A percentile compares a stretch with the other conserved stretches of the same genome.
These are phyloP conservation scores for Engraulis encrasicolus DNA, from an alignment of 2,113 vertebrate species.

Conservation along the genomic window DNA sequence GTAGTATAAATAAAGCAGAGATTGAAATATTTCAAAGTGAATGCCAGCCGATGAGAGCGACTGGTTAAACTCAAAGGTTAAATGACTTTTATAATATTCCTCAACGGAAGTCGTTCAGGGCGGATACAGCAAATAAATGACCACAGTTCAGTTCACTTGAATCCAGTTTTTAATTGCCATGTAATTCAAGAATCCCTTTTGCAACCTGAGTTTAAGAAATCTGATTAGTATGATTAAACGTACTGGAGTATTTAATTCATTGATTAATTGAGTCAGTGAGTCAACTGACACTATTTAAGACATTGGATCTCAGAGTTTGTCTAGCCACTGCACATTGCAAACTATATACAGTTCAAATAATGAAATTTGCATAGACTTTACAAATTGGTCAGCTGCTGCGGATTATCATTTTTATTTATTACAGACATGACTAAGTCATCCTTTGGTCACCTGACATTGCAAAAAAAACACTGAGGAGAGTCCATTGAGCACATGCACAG, in stretches of 20 bases:
- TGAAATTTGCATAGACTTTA: neutral
- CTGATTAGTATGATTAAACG: too few species aligned
- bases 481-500: neutral
- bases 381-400: too few species aligned
- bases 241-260: too few species aligned
- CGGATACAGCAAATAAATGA: too few species aligned
- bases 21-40: neutral
- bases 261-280: too few species aligned
- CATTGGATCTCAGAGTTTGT: neutral
- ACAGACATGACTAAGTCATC: neutral
- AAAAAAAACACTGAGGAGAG: neutral
- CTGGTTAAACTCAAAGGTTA: neutral
- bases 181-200: too few species aligned
- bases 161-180: too few species aligned
- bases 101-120: too few species aligned
- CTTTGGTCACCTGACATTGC: neutral
- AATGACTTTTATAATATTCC: neutral
- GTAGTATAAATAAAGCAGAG: neutral
- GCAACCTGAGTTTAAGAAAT: too few species aligned
- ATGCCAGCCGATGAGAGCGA: neutral
- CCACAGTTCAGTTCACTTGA: too few species aligned
- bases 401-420: neutral
- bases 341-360: neutral
- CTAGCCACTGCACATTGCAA: neutral
- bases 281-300: neutral